Evolutionary conservation across 2,888 invertebrate genomes (phyloP), one percentile per base, ranked within the genome.

Genomic region (Drosophila anceps): DNA sequence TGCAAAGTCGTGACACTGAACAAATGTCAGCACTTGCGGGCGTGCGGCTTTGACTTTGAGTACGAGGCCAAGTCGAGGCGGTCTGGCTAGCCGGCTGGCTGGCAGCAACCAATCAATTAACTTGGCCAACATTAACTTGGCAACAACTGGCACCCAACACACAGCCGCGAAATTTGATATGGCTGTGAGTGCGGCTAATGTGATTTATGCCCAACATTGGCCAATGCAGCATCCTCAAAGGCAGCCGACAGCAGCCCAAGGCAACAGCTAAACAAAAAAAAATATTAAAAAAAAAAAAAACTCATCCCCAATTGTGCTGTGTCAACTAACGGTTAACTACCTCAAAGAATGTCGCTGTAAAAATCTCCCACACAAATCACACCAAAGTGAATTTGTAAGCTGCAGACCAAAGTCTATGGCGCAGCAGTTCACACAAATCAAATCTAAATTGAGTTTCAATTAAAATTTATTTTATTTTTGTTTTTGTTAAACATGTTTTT

Each of bases 1-100:
- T 71, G 73, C 60, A 31, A 74, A 84, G 89, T 87, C 89, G 89
- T 84, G 84, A 89, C 84, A 84, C 87, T 84, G 84, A 86, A 84
- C 89, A 89, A 84, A 84, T 84, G 89, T 84, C 84, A 84, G 84
- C 84, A 84, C 87, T 84, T 88, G 84, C 87, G 89, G 89, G 84
- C 84, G 84, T 88, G 84, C 69, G 83, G 81, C 83, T 88, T 83
- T 83, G 82, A 75, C 87, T 82, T 82, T 82, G 88, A 84, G 79
- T 69, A 60, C 48, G 70, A 79, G 84, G 78, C 69, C 69, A 62
- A 70, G 74, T 58, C 63, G 66, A 55, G 55, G 24, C 59, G 51
- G 65, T 9, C 35, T 13, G 24, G 35, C 51, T 51, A 20, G 2
- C 55, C 37, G 27, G 20, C 24, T 20, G 35, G 35, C 53, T 37